These are phyloP conservation scores for Coronaproctus castanopsis DNA, from an alignment of 2,888 invertebrate species.

Conservation along the genomic window DNA sequence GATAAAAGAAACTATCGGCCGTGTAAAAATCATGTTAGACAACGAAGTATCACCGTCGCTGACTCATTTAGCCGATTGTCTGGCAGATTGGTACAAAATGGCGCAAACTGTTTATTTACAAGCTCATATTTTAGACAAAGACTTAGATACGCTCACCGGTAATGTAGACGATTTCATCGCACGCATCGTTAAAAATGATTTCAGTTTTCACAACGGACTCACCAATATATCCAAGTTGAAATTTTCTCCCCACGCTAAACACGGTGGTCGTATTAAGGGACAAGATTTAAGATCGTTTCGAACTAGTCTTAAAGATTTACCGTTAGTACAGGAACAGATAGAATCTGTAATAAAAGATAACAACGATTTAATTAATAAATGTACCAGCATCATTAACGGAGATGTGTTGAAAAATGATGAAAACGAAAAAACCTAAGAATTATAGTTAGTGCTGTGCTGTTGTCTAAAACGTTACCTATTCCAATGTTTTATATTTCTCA, in stretches of 20 bases:
- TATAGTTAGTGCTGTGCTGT: neutral
- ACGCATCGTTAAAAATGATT: conserved; percentile 18
- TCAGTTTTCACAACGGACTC: conserved; percentile 20
- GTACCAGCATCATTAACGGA: conserved; percentile 21
- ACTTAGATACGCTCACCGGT: conserved; percentile 35
- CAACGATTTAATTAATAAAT: conserved; percentile 27
- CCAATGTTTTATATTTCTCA: neutral
- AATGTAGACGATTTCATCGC: conserved; percentile 29
- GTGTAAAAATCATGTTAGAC: conserved; percentile 44
- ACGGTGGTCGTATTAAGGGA: conserved; percentile 19
- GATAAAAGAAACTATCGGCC: conserved; percentile 57
- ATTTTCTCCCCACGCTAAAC: conserved; percentile 15
- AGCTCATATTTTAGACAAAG: conserved; percentile 60
- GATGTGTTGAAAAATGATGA: too few relatives aligned
- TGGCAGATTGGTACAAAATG: conserved; percentile 74
- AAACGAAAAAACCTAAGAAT: conserved; percentile 1
- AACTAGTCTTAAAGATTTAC: conserved; percentile 24
- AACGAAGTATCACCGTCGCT: conserved; percentile 52
- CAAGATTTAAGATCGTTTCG: conserved; percentile 20
- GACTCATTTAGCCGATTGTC: conserved; percentile 50
- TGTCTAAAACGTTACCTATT: neutral
- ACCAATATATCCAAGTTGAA: conserved; percentile 17
- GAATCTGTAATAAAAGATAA: conserved; percentile 28
- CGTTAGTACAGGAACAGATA: conserved; percentile 26
- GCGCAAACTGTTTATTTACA: conserved; percentile 70